Evolutionary conservation across 2,888 invertebrate species (phyloP).

Genomic region (Stenotaenia linearis): DNA sequence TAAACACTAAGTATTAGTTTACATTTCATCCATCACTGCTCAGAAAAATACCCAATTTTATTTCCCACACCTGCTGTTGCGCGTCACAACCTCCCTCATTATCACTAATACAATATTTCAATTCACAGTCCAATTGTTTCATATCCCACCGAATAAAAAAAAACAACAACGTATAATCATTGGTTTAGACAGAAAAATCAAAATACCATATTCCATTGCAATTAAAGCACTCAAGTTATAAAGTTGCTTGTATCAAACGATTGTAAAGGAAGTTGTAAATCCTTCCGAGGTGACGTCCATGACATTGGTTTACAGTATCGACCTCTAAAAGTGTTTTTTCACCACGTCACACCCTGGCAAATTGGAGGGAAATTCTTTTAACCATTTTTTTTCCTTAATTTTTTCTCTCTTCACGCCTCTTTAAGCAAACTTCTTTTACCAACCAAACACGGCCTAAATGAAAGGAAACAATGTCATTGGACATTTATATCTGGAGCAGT

Average conservation of each 20-base stretch:
- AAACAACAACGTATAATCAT: neutral
- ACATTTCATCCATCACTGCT: neutral
- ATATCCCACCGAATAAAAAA: neutral
- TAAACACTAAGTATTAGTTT: neutral
- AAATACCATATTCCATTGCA: neutral
- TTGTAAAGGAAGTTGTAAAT: slow-evolving; percentile 11
- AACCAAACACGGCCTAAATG: neutral
- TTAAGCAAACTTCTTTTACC: neutral
- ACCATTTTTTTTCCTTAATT: neutral
- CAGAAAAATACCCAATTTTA: neutral
- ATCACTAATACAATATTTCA: neutral
- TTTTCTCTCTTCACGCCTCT: neutral
- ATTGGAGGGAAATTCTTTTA: neutral
- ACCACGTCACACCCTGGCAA: neutral
- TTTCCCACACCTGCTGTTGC: neutral
- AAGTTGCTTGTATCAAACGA: neutral
- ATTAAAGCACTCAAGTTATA: slow-evolving; percentile 9
- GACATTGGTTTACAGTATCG: slow-evolving; percentile 13
- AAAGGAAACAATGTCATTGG: neutral
- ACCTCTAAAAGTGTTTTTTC: neutral
- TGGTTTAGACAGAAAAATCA: neutral
- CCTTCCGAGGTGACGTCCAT: slow-evolving; percentile 8
- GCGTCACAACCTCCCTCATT: neutral
- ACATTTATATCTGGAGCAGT: neutral
- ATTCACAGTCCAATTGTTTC: neutral